Evolutionary conservation across 2,888 invertebrate species (phyloP).

Genomic region (Crossocerus cetratus): DNA sequence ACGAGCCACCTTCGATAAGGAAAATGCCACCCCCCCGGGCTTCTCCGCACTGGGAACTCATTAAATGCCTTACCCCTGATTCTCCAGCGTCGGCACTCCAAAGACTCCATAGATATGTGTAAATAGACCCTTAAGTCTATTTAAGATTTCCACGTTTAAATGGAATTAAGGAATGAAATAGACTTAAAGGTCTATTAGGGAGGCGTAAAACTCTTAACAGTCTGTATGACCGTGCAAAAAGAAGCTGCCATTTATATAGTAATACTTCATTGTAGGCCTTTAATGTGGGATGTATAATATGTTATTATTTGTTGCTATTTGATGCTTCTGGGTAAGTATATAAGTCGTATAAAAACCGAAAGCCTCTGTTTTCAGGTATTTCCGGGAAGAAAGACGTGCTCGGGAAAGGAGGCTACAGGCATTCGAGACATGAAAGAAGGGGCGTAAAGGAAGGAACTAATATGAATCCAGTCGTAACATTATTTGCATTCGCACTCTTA

Average conservation of each 20-base stretch:
- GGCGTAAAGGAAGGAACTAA: conserved; percentile 42
- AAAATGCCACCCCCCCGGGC: not conserved
- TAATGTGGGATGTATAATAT: too few relatives aligned
- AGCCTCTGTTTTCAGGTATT: too few relatives aligned
- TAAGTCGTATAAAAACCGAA: too few relatives aligned
- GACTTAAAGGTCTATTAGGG: conserved; percentile 3
- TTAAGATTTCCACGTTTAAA: too few relatives aligned
- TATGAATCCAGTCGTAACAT: conserved; percentile 56
- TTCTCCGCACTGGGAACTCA: conserved; percentile 7
- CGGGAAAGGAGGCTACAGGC: too few relatives aligned
- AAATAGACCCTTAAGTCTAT: too few relatives aligned
- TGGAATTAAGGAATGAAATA: not conserved
- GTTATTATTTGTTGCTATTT: too few relatives aligned
- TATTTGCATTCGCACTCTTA: conserved; percentile 56
- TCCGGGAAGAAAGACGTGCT: too few relatives aligned
- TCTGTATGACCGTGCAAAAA: too few relatives aligned
- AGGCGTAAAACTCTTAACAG: not conserved
- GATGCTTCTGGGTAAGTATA: too few relatives aligned
- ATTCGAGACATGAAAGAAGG: not conserved
- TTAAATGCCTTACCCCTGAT: not conserved
- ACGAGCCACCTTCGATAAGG: not conserved
- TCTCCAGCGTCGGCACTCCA: not conserved
- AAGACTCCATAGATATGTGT: not conserved
- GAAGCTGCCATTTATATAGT: too few relatives aligned
- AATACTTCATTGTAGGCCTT: too few relatives aligned